Evolutionary conservation across 2,113 vertebrate genomes (phyloP).

Genomic region (Thunnus maccoyii): DNA sequence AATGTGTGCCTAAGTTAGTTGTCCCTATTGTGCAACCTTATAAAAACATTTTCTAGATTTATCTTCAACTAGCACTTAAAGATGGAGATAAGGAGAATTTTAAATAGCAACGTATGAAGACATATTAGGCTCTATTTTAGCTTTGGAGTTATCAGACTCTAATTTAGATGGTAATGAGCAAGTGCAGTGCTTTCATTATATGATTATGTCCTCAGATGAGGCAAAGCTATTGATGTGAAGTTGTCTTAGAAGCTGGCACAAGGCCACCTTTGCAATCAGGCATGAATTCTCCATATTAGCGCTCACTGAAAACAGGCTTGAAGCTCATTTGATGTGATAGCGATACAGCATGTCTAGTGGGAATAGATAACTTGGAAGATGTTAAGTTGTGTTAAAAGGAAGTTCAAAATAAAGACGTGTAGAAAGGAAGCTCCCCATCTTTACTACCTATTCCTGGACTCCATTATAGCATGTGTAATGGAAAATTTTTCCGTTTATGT

Average conservation of each 20-base stretch:
- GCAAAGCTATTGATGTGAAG: constrained; percentile 19
- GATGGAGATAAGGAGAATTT: constrained; percentile 3
- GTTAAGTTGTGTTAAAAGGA: constrained; percentile 22
- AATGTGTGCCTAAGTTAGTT: background rate
- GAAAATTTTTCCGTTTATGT: constrained; percentile 31
- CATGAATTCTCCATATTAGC: background rate
- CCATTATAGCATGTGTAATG: constrained; percentile 33
- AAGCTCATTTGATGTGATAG: constrained; percentile 6
- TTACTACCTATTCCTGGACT: constrained; percentile 27
- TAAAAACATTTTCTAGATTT: background rate
- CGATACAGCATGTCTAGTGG: background rate
- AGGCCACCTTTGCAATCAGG: constrained; percentile 23
- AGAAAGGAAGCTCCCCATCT: constrained; percentile 43
- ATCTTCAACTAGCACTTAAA: background rate
- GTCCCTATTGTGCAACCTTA: background rate
- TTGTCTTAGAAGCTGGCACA: constrained; percentile 16
- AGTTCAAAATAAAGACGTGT: background rate
- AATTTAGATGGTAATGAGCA: constrained; percentile 37
- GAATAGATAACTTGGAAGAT: constrained; percentile 15
- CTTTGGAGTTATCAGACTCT: constrained; percentile 3
- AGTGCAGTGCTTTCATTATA: constrained; percentile 3
- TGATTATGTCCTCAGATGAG: constrained; percentile 16
- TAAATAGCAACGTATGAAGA: background rate
- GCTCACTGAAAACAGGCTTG: background rate
- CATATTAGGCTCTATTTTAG: constrained; percentile 19